phyloP scores from a whole-genome alignment of 1,140 invertebrate genomes.

The Bombyx mori region ASM3026992v2 NC_085118.1:6154001-6154500 shows the following conservation, averaged over 20 bases:
- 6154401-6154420: too few species aligned
- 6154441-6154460: too few species aligned
- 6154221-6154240: constrained; percentile 48
- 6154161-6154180: constrained; percentile 5
- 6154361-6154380: too few species aligned
- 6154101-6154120: constrained; percentile 32
- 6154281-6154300: constrained; percentile 26
- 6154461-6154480: too few species aligned
- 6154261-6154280: constrained; percentile 50
- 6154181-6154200: constrained; percentile 38
- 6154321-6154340: too few species aligned
- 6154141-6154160: background rate
- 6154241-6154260: constrained; percentile 43
- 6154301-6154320: too few species aligned
- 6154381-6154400: too few species aligned
- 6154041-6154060: constrained; percentile 22
- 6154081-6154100: constrained; percentile 37
- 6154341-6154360: too few species aligned
- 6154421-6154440: too few species aligned
- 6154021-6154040: constrained; percentile 29
- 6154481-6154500: too few species aligned
- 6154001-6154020: constrained; percentile 31
- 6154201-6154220: constrained; percentile 39
- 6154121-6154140: background rate
- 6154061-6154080: constrained; percentile 33